Conservation (phyloP, 2,113 vertebrate genomes). For the Callipepla californica region DNA sequence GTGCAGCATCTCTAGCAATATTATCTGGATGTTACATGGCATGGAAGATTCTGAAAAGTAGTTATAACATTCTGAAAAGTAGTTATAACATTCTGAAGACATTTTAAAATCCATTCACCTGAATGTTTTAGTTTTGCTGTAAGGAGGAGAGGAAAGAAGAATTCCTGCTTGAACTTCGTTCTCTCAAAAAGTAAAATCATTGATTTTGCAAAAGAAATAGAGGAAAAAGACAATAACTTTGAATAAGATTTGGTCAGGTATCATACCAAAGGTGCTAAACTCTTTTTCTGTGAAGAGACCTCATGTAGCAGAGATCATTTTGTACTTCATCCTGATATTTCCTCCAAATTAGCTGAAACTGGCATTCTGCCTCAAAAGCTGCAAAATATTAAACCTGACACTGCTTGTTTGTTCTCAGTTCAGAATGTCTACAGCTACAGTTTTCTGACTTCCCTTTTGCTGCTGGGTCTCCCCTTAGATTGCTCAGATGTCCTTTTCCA, state of each 20-base stretch:
- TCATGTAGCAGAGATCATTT: neutral
- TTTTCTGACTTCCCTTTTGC: slow-evolving; percentile 14
- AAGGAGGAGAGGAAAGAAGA: neutral
- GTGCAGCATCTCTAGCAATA: neutral
- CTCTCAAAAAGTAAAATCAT: neutral
- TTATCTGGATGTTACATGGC: neutral
- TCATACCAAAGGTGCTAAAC: slow-evolving; percentile 20
- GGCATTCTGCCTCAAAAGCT: slow-evolving; percentile 10
- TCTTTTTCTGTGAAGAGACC: neutral
- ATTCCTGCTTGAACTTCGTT: slow-evolving; percentile 6
- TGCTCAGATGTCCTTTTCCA: slow-evolving; percentile 27
- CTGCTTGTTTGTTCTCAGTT: slow-evolving; percentile 40
- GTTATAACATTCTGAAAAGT: neutral
- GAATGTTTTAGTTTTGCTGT: neutral
- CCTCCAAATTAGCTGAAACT: slow-evolving; percentile 32
- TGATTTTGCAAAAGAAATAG: slow-evolving; percentile 12
- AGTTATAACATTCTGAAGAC: neutral
- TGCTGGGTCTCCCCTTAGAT: slow-evolving; percentile 15
- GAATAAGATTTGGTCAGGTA: neutral
- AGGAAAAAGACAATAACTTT: neutral
- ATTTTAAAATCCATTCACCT: slow-evolving; percentile 16
- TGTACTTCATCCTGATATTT: slow-evolving; percentile 33
- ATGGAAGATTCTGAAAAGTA: neutral
- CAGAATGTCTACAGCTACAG: neutral
- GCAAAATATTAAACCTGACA: slow-evolving; percentile 24